phyloP scores from a whole-genome alignment of 2,888 invertebrate genomes.

The Stenolophus ochropezus region DNA sequence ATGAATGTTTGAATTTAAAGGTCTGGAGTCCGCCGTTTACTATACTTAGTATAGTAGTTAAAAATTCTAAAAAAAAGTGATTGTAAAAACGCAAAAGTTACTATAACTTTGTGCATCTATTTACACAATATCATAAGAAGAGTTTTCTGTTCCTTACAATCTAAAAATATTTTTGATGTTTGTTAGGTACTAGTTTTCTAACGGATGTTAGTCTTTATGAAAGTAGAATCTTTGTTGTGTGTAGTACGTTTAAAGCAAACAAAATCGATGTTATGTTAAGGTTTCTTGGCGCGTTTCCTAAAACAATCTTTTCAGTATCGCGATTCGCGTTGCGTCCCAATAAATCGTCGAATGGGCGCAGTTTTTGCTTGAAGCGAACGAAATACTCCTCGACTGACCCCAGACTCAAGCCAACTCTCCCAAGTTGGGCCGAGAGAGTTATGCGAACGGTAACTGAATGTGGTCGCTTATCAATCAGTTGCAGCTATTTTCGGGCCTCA shows the following conservation, averaged over 20 bases:
- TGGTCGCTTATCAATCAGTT: constrained; percentile 26
- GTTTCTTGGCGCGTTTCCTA: constrained; percentile 24
- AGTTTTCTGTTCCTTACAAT: constrained; percentile 11
- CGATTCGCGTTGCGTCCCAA: neutral
- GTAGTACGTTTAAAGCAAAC: constrained; percentile 29
- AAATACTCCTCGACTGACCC: constrained; percentile 11
- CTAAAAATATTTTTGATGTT: constrained; percentile 25
- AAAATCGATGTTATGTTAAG: constrained; percentile 32
- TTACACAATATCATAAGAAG: constrained; percentile 29
- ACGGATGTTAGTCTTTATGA: neutral
- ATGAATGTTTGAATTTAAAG: constrained; percentile 26
- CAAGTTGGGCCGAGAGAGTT: neutral
- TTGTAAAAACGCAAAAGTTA: constrained; percentile 32
- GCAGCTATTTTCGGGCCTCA: neutral
- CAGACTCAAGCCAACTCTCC: constrained; percentile 4
- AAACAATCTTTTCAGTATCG: constrained; percentile 13
- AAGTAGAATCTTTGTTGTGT: neutral
- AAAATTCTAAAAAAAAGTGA: constrained; percentile 13
- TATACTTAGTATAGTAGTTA: neutral
- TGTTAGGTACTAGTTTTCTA: neutral
- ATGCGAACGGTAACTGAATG: neutral
- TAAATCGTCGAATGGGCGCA: constrained; percentile 15
- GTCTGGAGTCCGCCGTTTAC: constrained; percentile 21
- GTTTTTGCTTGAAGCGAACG: constrained; percentile 15
- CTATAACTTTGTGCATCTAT: constrained; percentile 1